Percentiles rank a stretch among this genome's conserved stretches.
These are phyloP conservation scores for Agelastica alni DNA, from an alignment of 2,888 invertebrate species.

Conservation along the genomic window DNA sequence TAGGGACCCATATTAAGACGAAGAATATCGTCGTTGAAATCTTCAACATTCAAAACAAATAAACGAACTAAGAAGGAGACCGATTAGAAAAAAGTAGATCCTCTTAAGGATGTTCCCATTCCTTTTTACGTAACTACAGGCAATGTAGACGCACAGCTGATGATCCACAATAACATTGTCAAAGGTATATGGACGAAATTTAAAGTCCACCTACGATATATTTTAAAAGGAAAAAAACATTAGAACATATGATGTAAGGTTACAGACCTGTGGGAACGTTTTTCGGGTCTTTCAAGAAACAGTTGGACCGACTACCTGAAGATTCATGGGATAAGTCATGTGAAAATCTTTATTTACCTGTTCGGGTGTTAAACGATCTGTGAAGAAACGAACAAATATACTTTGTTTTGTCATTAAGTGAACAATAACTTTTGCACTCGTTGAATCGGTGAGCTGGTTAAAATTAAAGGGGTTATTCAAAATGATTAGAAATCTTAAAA, in stretches of 20 bases:
- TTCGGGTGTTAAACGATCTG: conserved; percentile 9
- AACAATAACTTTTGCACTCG: neutral
- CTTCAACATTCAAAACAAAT: too few relatives aligned
- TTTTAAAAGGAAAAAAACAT: conserved; percentile 26
- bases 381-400: neutral
- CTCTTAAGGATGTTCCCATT: neutral
- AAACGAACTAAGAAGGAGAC: too few relatives aligned
- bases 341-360: conserved; percentile 10
- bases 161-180: conserved; percentile 22
- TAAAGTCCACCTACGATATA: conserved; percentile 32
- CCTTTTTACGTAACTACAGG: conserved; percentile 30
- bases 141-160: conserved; percentile 32
- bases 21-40: too few relatives aligned
- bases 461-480: too few relatives aligned
- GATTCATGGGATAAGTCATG: conserved; percentile 4
- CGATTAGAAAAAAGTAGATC: too few relatives aligned
- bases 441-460: too few relatives aligned
- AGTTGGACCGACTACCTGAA: conserved; percentile 24
- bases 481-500: too few relatives aligned
- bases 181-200: conserved; percentile 19
- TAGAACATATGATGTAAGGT: conserved; percentile 25
- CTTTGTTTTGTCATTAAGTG: neutral
- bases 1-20: too few relatives aligned
- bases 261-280: conserved; percentile 30
- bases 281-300: conserved; percentile 8